Evolutionary conservation across 2,797 vertebrate genomes (phyloP), one percentile per base, ranked within the genome.

Genomic region (Psittacula echo): DNA sequence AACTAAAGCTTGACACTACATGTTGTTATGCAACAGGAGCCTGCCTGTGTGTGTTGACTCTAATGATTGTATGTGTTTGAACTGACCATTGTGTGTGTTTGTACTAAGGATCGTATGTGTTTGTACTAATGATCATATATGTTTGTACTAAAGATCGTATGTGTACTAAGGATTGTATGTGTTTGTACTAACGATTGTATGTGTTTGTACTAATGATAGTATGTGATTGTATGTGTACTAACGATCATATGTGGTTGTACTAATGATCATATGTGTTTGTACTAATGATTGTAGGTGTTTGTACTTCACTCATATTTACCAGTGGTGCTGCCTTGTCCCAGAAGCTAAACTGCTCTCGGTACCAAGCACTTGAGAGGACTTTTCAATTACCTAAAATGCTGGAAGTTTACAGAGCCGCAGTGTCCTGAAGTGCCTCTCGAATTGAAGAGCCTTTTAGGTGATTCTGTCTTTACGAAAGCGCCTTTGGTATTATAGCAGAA

Each of bases 341-440:
- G 71, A 44, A 82, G 60, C 26, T 16, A 3, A 10, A 12, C 15
- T 23, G 7, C 42, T 83, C 26, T 12, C 30, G 41, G 15, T 16
- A 66, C 48, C 60, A 64, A 91, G 37, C 64, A 51, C 48, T 93
- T 10, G 19, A 89, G 68, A 94, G 42, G 56, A 62, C 65, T 90
- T 93, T 88, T 89, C 66, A 66, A 17, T 82, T 87, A 93, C 61
- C 62, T 54, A 18, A 73, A 76, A 81, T 48, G 47, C 75, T 89
- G 58, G 67, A 75, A 74, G 34, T 80, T 93, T 90, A 64, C 32
- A 68, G 62, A 0, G 1, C 45, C 23, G 24, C 64, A 22, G 29
- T 66, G 45, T 54, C 90, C 90, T 86, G 83, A 85, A 95, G 71
- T 65, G 50, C 78, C 77, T 94, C 84, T 90, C 84, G 32, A 87